Base-by-base conservation (phyloP, 2,797 vertebrate genomes). In the Enteromius treurensis region DNA sequence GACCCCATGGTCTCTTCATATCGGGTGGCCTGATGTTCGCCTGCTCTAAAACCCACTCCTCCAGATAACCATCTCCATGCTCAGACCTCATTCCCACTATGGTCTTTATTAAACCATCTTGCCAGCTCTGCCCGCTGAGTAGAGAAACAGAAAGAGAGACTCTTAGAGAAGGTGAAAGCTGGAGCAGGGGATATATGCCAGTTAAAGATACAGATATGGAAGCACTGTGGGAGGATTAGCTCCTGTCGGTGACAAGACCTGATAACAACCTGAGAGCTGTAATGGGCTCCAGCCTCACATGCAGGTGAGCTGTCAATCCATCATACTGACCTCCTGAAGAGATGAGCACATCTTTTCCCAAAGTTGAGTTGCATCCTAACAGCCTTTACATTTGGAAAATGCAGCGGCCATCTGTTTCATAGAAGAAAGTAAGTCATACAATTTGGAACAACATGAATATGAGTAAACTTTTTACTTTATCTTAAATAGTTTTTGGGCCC, bases 191-290 rank as follows among this genome's bases (percentile, higher is more conserved):
- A 62, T 79, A 78, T 82, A 71, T 82, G 71, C 47, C 82, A 80
- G 87, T 74, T 79, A 76, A 62, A 70, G 45, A 55, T 45, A 29
- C 77, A 82, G 77, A 76, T 67, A 62, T 79, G 23, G 75, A 17
- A 23, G 26, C 69, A 53, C 21, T 15, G 83, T 60, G 64, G 91
- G 92, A 92, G 92, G 93, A 94, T 94, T 93, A 94, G 92, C 92
- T 92, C 90, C 91, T 60, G 89, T 92, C 91, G 92, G 93, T 93
- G 93, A 94, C 92, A 93, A 92, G 92, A 89, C 90, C 90, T 92
- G 93, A 94, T 93, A 94, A 93, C 67, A 60, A 90, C n/a, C 32
- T 42, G 64, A 83, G 86, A 90, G 83, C 89, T 92, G 90, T 92
- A 92, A 92, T 92, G 89, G 74, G 82, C 73, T 77, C 90, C 89